Evolutionary conservation across 2,797 vertebrate species (phyloP).

Genomic region (Ctenosaura bakeri): DNA sequence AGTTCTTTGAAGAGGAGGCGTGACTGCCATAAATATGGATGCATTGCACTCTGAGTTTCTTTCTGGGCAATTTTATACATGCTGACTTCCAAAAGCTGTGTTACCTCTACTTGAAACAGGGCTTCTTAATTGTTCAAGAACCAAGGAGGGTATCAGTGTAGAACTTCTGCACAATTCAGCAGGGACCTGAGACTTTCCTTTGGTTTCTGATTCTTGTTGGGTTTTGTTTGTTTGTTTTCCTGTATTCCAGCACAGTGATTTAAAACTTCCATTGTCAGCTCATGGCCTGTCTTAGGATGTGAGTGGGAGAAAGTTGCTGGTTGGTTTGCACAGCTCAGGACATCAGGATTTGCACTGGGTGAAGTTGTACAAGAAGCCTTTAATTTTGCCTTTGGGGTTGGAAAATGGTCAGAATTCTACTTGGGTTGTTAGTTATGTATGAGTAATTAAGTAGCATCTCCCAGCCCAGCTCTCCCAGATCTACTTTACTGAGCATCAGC

Average conservation of each 20-base stretch:
- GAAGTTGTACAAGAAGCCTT: constrained; percentile 72
- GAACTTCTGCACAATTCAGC: constrained; percentile 49
- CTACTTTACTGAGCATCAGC: too few relatives aligned
- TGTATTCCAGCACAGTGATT: constrained; percentile 76
- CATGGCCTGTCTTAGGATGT: constrained; percentile 71
- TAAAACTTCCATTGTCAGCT: constrained; percentile 70
- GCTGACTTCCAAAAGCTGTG: constrained; percentile 73
- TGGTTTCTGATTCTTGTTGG: constrained; percentile 66
- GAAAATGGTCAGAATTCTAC: neutral
- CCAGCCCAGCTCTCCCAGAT: too few relatives aligned
- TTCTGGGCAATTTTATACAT: constrained; percentile 66
- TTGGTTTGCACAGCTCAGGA: constrained; percentile 73
- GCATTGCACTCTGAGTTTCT: constrained; percentile 69
- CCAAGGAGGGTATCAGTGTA: constrained; percentile 61
- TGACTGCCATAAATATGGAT: constrained; percentile 50
- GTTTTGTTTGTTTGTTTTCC: too few relatives aligned
- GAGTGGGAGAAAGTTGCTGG: constrained; percentile 72
- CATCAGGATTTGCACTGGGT: constrained; percentile 66
- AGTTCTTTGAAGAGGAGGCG: constrained; percentile 4
- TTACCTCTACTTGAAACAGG: constrained; percentile 76
- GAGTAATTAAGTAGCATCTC: too few relatives aligned
- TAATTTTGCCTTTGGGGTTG: constrained; percentile 51
- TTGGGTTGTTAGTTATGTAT: too few relatives aligned
- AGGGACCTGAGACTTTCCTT: constrained; percentile 64
- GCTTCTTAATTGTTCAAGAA: constrained; percentile 69